phyloP scores from a whole-genome alignment of 1,140 invertebrate species.

The Monomorium pharaonis region DNA sequence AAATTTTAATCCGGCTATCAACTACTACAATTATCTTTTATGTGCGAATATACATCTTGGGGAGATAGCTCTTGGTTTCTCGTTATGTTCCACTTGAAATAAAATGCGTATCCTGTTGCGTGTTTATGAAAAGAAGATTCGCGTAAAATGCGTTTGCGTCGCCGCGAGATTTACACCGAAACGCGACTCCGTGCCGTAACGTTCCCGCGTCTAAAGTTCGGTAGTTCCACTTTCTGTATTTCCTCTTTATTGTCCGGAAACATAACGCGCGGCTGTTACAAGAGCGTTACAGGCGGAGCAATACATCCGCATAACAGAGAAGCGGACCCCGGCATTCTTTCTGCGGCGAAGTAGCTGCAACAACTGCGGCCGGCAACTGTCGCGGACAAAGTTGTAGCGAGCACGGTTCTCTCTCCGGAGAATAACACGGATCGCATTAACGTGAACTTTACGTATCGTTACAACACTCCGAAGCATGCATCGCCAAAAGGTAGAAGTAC shows the following conservation, averaged over 20 bases:
- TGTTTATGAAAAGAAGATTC: background rate
- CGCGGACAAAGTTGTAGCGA: conserved; percentile 10
- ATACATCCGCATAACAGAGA: conserved; percentile 12
- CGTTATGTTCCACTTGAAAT: background rate
- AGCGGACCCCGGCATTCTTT: conserved; percentile 25
- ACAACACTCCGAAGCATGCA: background rate
- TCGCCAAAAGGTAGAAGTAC: too few relatives aligned
- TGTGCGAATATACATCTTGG: background rate
- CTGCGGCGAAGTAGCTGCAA: background rate
- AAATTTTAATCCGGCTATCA: background rate
- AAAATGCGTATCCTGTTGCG: background rate
- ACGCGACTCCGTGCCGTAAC: background rate
- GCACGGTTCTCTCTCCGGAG: background rate
- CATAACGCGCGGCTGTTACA: conserved; percentile 40
- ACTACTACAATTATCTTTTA: background rate
- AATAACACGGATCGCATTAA: conserved; percentile 6
- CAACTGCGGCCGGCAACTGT: conserved; percentile 32
- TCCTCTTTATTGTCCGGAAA: conserved; percentile 33
- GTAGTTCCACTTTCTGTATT: conserved; percentile 38
- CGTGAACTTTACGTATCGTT: conserved; percentile 15
- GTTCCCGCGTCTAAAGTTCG: conserved; percentile 7
- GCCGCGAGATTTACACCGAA: background rate
- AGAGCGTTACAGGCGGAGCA: conserved; percentile 1
- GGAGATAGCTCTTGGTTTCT: background rate
- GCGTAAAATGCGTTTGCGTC: background rate